Percentiles rank a stretch among this genome's conserved stretches.
phyloP scores from a whole-genome alignment of 1,140 invertebrate genomes.

The Calosoma granatense region DNA sequence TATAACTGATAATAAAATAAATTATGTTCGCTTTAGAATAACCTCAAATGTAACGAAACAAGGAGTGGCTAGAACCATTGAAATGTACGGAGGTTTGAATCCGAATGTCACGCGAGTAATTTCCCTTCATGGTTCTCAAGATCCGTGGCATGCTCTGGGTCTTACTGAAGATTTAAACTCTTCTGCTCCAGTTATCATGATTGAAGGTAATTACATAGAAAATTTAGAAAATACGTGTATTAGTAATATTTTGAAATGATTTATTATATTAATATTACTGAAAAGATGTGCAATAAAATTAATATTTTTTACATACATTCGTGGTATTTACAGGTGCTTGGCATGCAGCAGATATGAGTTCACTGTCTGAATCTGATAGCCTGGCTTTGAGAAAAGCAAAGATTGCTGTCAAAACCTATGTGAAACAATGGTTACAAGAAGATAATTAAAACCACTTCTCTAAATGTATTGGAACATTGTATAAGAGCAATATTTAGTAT shows the following conservation, averaged over 20 bases:
- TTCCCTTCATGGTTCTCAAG: slow-evolving; percentile 50
- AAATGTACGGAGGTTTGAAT: slow-evolving; percentile 44
- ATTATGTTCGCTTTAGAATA: slow-evolving; percentile 27
- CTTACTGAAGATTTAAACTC: slow-evolving; percentile 41
- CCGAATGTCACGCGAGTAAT: slow-evolving; percentile 49
- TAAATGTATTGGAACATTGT: too few species aligned
- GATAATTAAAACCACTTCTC: background rate
- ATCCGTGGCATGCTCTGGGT: slow-evolving; percentile 54
- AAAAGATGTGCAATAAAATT: slow-evolving; percentile 15
- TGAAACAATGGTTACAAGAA: background rate
- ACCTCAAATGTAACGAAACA: slow-evolving; percentile 35
- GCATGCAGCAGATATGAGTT: background rate
- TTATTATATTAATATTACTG: slow-evolving; percentile 35
- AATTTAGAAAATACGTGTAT: too few species aligned
- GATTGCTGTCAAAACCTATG: background rate
- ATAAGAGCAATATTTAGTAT: too few species aligned
- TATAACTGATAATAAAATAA: slow-evolving; percentile 34
- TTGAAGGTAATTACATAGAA: slow-evolving; percentile 20
- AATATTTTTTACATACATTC: background rate
- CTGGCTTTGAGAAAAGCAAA: background rate
- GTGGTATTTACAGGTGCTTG: background rate
- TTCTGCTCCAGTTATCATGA: slow-evolving; percentile 40
- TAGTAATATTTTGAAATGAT: too few species aligned
- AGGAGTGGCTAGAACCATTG: slow-evolving; percentile 45
- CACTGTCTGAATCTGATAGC: background rate